Evolutionary conservation across 1,140 invertebrate genomes (phyloP), one percentile per base, ranked within the genome.

Genomic region (Spodoptera litura): DNA sequence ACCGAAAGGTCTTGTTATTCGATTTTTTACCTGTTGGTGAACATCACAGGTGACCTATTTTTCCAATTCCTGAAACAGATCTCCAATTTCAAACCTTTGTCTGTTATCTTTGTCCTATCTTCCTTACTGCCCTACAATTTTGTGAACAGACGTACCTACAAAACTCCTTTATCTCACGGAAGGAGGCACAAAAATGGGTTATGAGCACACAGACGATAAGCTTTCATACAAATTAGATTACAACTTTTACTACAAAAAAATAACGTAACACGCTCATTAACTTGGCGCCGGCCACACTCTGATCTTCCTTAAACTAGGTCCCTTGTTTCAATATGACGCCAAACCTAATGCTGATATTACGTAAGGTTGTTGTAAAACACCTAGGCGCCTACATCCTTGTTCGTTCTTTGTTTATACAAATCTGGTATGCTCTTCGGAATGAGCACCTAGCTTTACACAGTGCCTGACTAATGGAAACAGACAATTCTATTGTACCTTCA

Each of bases 161-260:
- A 49, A n/a, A 3, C n/a, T 8, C 66, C 38, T 44, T 70, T 70
- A 70, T 70, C 66, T 70, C 25, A 27, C 66, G 66, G 66, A 70
- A 70, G n/a, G 27, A 61, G 62, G 38, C 62, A 20, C 49, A 35
- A 31, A 25, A 70, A 70, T 70, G 44, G 66, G 66, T 31, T n/a
- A 70, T 20, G 4, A 5, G 49, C 15, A 12, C 20, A 35, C 35
- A 61, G 35, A 68, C 64, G 66, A 70, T 70, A 70, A 53, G 66
- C 25, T 51, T 25, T 51, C 15, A 0, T 11, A 70, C 15, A 52
- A 70, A 49, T 38, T 66, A 52, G 51, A 70, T 31, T 38, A 27
- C 49, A 70, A 49, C 25, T 70, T 44, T 70, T 70, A 70, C 66
- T 70, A 53, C 66, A 9, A 49, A 20, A 51, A 51, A n/a, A 31